phyloP scores from a whole-genome alignment of 2,113 vertebrate species.

The Mus musculus region DNA sequence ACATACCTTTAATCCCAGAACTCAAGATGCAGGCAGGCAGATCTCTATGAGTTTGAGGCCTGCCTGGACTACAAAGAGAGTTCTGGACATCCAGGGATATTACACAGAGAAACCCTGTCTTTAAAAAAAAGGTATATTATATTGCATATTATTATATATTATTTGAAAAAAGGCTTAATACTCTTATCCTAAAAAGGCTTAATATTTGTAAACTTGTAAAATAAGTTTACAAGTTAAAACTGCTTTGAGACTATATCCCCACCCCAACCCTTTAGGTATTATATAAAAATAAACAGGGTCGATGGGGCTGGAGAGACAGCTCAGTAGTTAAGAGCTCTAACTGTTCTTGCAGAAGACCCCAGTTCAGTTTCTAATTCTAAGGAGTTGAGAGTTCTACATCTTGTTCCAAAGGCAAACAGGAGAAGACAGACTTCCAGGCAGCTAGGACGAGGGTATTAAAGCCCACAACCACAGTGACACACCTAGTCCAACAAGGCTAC shows the following conservation, averaged over 20 bases:
- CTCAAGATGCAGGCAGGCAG: neutral
- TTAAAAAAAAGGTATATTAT: neutral
- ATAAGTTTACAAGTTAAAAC: neutral
- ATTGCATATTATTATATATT: too few species aligned
- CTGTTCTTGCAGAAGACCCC: too few species aligned
- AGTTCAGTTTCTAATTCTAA: too few species aligned
- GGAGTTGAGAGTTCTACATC: too few species aligned
- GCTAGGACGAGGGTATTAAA: too few species aligned
- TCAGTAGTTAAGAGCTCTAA: too few species aligned
- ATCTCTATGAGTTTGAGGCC: neutral
- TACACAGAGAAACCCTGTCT: neutral
- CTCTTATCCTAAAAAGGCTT: neutral
- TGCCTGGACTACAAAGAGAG: neutral
- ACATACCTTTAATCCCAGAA: neutral
- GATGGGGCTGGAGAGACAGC: too few species aligned
- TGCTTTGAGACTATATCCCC: neutral
- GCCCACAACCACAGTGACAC: too few species aligned
- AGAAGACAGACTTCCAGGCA: too few species aligned
- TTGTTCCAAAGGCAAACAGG: too few species aligned
- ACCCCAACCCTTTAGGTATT: neutral
- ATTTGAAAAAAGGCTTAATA: neutral
- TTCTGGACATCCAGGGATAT: neutral
- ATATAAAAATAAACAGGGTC: too few species aligned
- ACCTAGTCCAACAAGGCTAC: too few species aligned
- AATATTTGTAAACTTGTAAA: neutral